phyloP scores from a whole-genome alignment of 2,888 invertebrate species.

The Erynnis tages region DNA sequence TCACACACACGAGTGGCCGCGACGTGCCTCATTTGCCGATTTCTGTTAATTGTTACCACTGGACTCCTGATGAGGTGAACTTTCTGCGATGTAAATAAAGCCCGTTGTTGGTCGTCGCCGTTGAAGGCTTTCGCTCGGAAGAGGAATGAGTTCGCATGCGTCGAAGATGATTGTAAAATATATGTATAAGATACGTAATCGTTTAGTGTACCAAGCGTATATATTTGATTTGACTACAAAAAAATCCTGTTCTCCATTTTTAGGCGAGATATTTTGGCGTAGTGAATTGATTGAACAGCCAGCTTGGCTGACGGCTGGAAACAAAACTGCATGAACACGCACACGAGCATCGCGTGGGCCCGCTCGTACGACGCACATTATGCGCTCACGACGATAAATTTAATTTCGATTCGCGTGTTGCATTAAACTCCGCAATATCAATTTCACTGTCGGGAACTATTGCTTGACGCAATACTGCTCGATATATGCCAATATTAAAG shows the following conservation, averaged over 20 bases:
- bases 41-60: too few species aligned
- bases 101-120: too few species aligned
- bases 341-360: neutral
- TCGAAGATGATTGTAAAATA: too few species aligned
- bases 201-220: too few species aligned
- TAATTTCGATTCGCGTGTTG: slow-evolving; percentile 8
- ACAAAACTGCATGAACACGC: neutral
- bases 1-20: neutral
- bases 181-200: too few species aligned
- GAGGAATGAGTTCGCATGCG: too few species aligned
- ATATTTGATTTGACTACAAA: too few species aligned
- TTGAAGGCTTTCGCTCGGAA: too few species aligned
- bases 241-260: too few species aligned
- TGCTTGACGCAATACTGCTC: neutral
- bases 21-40: too few species aligned
- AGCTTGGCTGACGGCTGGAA: neutral
- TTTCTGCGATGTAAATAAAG: too few species aligned
- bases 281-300: neutral
- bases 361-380: neutral
- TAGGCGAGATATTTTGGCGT: neutral
- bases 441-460: neutral
- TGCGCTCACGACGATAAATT: neutral
- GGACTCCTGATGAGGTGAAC: too few species aligned
- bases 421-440: neutral
- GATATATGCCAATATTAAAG: neutral